These are phyloP conservation scores for Manis javanica DNA, from an alignment of 2,797 vertebrate genomes.

Conservation along the genomic window DNA sequence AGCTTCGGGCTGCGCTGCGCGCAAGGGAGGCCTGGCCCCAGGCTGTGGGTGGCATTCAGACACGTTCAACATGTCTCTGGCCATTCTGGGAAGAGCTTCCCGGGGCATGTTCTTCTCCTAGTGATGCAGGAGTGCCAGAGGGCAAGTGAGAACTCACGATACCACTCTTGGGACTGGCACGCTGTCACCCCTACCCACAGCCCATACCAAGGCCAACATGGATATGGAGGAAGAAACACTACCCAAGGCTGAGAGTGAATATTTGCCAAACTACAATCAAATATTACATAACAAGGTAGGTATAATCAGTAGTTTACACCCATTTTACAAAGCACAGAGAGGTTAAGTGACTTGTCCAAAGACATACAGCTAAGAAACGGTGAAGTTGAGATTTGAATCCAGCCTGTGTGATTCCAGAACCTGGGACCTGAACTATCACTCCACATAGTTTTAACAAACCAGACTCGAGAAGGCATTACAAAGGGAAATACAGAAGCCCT, in stretches of 20 bases:
- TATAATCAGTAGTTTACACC: neutral
- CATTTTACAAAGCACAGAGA: slow-evolving; percentile 30
- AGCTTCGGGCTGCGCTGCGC: neutral
- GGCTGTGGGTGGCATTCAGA: neutral
- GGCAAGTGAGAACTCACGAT: neutral
- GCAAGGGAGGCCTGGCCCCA: neutral
- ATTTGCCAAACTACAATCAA: neutral
- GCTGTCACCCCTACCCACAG: neutral
- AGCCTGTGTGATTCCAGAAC: neutral
- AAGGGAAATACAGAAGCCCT: neutral
- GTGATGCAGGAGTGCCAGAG: neutral
- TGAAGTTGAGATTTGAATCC: neutral
- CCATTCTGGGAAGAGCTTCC: neutral
- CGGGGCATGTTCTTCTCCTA: neutral
- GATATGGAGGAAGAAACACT: neutral
- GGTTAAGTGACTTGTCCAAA: neutral
- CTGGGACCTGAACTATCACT: neutral
- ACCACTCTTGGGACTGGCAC: neutral
- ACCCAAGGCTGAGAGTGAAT: neutral
- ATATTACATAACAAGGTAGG: neutral
- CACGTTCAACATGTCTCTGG: neutral
- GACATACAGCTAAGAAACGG: neutral
- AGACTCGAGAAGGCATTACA: slow-evolving; percentile 10
- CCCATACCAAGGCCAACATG: neutral
- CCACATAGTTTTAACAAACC: slow-evolving; percentile 22